Evolutionary conservation across 2,888 invertebrate genomes (phyloP).

Genomic region (Tipula lateralis): DNA sequence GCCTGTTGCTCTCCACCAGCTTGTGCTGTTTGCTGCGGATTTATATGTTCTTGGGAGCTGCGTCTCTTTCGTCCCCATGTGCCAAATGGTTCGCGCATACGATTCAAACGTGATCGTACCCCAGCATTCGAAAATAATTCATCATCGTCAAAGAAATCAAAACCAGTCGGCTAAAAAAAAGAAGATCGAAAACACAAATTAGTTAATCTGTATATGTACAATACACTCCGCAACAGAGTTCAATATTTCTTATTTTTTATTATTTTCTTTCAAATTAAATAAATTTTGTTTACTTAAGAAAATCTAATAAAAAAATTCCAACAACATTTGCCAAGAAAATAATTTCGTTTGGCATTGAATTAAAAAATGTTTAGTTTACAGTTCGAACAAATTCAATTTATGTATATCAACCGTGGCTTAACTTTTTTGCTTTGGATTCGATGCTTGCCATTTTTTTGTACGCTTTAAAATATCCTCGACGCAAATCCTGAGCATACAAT

Average conservation of each 20-base stretch:
- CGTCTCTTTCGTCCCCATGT: slow-evolving; percentile 48
- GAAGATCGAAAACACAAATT: slow-evolving; percentile 25
- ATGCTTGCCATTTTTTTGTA: background rate
- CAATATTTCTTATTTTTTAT: background rate
- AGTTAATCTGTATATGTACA: background rate
- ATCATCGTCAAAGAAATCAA: slow-evolving; percentile 45
- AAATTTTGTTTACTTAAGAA: slow-evolving; percentile 3
- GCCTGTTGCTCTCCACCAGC: background rate
- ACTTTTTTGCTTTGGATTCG: background rate
- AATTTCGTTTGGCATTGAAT: background rate
- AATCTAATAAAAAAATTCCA: slow-evolving; percentile 27
- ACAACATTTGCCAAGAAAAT: background rate
- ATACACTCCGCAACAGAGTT: background rate
- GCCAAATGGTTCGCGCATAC: slow-evolving; percentile 47
- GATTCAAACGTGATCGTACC: slow-evolving; percentile 44
- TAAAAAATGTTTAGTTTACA: background rate
- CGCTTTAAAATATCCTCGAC: background rate
- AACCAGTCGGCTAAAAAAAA: slow-evolving; percentile 42
- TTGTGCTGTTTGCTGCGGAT: background rate
- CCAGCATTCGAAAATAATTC: slow-evolving; percentile 45
- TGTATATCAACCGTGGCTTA: background rate
- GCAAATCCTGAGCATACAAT: background rate
- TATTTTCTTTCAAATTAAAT: background rate
- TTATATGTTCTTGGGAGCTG: slow-evolving; percentile 35
- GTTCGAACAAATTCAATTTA: background rate